phyloP scores from a whole-genome alignment of 2,888 invertebrate genomes.

The Spodoptera littoralis region DNA sequence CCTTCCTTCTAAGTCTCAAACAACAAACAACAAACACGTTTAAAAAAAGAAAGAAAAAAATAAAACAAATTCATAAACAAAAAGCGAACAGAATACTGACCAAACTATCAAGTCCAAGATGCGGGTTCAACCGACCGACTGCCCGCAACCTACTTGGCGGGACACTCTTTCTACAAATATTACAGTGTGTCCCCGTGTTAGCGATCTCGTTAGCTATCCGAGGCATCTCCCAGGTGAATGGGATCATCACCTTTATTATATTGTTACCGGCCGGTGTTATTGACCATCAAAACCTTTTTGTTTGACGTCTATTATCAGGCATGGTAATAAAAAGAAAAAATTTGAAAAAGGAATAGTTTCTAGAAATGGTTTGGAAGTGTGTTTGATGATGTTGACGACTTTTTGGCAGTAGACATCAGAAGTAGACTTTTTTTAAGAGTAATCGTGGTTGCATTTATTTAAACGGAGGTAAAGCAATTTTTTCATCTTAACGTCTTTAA shows the following conservation, averaged over 20 bases:
- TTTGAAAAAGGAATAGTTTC: no score
- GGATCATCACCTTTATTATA: constrained; percentile 46
- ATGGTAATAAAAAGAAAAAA: no score
- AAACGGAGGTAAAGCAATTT: no score
- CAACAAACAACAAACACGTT: background rate
- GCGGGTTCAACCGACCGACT: constrained; percentile 63
- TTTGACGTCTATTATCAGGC: constrained; percentile 5
- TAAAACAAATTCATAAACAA: constrained; percentile 9
- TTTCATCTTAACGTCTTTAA: no score
- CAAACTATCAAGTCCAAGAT: constrained; percentile 68
- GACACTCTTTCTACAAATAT: constrained; percentile 57
- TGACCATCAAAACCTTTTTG: constrained; percentile 11
- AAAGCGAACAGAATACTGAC: constrained; percentile 47
- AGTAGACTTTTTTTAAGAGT: no score
- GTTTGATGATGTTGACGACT: no score
- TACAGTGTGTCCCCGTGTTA: constrained; percentile 50
- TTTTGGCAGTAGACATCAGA: no score
- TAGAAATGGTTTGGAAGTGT: no score
- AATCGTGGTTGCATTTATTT: no score
- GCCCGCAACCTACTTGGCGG: constrained; percentile 82
- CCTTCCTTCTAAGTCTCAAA: background rate
- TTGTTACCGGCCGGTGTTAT: constrained; percentile 19
- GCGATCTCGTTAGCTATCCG: constrained; percentile 52
- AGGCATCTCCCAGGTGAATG: constrained; percentile 49
- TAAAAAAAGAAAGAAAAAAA: background rate